These are phyloP conservation scores for Antheraea assamensis DNA, from an alignment of 2,888 invertebrate genomes.

Conservation along the genomic window DNA sequence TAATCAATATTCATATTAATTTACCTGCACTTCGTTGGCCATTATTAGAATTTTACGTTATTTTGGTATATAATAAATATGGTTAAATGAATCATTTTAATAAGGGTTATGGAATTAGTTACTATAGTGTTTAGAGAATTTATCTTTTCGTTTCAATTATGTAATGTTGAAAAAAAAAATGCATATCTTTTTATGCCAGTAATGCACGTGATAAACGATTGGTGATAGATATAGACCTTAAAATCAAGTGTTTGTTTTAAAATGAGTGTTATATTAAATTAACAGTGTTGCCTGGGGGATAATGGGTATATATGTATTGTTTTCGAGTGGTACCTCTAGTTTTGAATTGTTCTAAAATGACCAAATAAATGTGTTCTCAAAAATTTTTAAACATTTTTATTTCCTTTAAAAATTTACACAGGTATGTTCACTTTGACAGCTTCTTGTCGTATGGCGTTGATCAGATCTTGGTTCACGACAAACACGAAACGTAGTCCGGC, in stretches of 20 bases:
- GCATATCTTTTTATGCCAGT: constrained; percentile 74
- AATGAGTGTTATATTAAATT: constrained; percentile 27
- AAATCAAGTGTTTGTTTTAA: constrained; percentile 39
- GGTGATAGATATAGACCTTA: constrained; percentile 61
- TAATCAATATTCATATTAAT: constrained; percentile 67
- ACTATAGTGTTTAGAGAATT: constrained; percentile 46
- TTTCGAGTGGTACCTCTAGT: constrained; percentile 73
- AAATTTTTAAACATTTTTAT: constrained; percentile 54
- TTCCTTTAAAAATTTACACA: constrained; percentile 49
- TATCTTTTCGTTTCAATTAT: constrained; percentile 56
- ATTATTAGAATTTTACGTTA: constrained; percentile 61
- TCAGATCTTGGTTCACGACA: constrained; percentile 95
- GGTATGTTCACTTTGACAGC: constrained; percentile 89
- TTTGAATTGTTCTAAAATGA: constrained; percentile 74
- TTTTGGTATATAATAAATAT: constrained; percentile 60
- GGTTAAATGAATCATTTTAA: constrained; percentile 55
- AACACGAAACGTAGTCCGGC: constrained; percentile 96
- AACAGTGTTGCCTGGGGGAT: constrained; percentile 46
- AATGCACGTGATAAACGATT: constrained; percentile 77
- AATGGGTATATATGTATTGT: constrained; percentile 58
- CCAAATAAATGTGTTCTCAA: constrained; percentile 82
- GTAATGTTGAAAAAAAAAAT: constrained; percentile 58
- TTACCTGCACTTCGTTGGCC: constrained; percentile 72
- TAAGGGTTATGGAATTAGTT: constrained; percentile 74
- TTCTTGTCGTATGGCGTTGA: constrained; percentile 94